phyloP scores from a whole-genome alignment of 2,888 invertebrate genomes.

The Drosophila paranaensis region DNA sequence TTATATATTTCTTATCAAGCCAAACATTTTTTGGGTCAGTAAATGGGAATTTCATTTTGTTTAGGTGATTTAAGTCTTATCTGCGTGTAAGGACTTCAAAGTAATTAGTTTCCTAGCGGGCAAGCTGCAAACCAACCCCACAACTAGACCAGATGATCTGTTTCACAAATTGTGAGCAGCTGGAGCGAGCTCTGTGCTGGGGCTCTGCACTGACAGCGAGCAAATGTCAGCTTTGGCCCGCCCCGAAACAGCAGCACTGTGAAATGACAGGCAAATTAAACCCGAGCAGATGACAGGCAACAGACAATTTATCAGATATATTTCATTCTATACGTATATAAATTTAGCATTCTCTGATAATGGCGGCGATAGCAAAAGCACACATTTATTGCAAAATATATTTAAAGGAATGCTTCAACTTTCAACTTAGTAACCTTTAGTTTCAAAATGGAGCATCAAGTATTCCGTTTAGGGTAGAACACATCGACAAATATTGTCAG shows the following conservation, averaged over 20 bases:
- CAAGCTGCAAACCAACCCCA: slow-evolving; percentile 23
- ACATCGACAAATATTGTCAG: slow-evolving; percentile 3
- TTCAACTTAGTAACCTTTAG: background rate
- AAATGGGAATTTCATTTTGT: slow-evolving; percentile 39
- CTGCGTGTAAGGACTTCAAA: slow-evolving; percentile 69
- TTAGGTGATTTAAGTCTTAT: slow-evolving; percentile 75
- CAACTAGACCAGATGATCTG: slow-evolving; percentile 15
- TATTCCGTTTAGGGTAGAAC: background rate
- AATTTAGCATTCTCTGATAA: slow-evolving; percentile 16
- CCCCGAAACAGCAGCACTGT: slow-evolving; percentile 20
- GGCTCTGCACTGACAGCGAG: slow-evolving; percentile 41
- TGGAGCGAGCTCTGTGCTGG: slow-evolving; percentile 19
- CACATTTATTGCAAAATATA: background rate
- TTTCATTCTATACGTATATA: slow-evolving; percentile 8
- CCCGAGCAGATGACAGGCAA: slow-evolving; percentile 66
- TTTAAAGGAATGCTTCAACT: background rate
- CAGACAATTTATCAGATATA: slow-evolving; percentile 74
- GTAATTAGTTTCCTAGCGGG: slow-evolving; percentile 73
- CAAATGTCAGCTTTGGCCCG: slow-evolving; percentile 67
- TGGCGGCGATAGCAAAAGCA: background rate
- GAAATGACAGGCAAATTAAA: slow-evolving; percentile 74
- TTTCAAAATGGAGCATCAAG: background rate
- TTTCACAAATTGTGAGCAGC: slow-evolving; percentile 67
- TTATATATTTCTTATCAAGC: slow-evolving; percentile 9
- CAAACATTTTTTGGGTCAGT: slow-evolving; percentile 13